These are phyloP conservation scores for Neotoma lepida DNA, from an alignment of 2,113 vertebrate species.

Conservation along the genomic window DNA sequence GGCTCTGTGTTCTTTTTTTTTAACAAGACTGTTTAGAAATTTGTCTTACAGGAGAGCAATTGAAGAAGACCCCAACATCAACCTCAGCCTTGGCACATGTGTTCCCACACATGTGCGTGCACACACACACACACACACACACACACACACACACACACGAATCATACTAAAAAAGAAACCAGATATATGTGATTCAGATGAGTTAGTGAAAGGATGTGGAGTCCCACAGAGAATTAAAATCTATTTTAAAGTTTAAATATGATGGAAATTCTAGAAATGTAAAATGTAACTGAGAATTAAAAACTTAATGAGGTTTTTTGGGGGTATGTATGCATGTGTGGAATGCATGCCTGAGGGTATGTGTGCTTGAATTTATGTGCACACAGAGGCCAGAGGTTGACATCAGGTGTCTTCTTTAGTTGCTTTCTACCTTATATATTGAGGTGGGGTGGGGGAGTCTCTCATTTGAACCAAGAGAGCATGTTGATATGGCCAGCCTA, in stretches of 20 bases:
- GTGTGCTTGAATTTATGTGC: too few species aligned
- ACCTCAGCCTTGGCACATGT: not conserved
- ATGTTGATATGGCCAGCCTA: not conserved
- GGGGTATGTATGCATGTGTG: too few species aligned
- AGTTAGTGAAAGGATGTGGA: not conserved
- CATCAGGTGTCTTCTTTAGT: not conserved
- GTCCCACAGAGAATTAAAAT: slow-evolving; percentile 29
- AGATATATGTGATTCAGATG: not conserved
- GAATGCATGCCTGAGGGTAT: not conserved
- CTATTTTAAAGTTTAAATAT: slow-evolving; percentile 29
- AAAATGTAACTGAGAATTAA: slow-evolving; percentile 37
- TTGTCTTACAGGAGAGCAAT: too few species aligned
- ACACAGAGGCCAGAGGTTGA: not conserved
- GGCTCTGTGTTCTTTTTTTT: too few species aligned
- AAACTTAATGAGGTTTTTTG: slow-evolving; percentile 6
- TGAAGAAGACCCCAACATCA: not conserved
- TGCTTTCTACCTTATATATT: not conserved
- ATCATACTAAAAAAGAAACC: not conserved
- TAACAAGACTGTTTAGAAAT: too few species aligned
- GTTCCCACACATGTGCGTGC: not conserved
- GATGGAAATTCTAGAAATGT: slow-evolving; percentile 48
- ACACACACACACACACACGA: not conserved
- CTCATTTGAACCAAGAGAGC: not conserved
- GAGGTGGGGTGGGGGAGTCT: not conserved
- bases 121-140: not conserved